phyloP scores from a whole-genome alignment of 1,140 invertebrate genomes.

The Rhizoglyphus robini region DNA sequence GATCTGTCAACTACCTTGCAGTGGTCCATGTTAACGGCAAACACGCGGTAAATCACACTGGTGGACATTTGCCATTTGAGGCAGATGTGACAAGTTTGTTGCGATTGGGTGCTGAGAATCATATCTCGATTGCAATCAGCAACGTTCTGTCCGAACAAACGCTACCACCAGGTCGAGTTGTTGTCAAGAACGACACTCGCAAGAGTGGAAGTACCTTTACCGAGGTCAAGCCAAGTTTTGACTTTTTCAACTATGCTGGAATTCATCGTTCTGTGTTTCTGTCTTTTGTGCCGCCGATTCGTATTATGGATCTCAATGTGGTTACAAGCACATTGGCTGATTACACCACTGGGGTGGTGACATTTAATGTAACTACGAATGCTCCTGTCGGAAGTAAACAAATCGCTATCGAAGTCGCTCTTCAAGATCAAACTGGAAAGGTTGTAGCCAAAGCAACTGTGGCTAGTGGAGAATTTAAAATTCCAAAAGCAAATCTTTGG shows the following conservation, averaged over 20 bases:
- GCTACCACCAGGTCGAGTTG: conserved; percentile 56
- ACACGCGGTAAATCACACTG: conserved; percentile 62
- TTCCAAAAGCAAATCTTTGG: conserved; percentile 65
- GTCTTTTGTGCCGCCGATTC: conserved; percentile 66
- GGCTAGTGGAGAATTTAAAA: conserved; percentile 39
- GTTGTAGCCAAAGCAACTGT: conserved; percentile 35
- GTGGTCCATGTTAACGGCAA: conserved; percentile 84
- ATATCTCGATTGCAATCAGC: conserved; percentile 83
- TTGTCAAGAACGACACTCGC: conserved; percentile 29
- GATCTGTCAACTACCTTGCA: conserved; percentile 70
- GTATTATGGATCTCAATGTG: conserved; percentile 70
- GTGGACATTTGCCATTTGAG: too few species aligned
- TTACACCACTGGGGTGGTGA: background rate
- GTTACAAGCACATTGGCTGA: conserved; percentile 49
- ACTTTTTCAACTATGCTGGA: conserved; percentile 99
- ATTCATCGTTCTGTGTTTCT: too few species aligned
- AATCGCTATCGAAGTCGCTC: background rate
- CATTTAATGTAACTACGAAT: background rate
- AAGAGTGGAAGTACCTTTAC: conserved; percentile 49
- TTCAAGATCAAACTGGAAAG: conserved; percentile 38
- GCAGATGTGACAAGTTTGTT: conserved; percentile 58
- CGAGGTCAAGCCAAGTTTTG: conserved; percentile 69
- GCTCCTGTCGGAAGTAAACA: background rate
- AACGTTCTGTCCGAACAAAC: conserved; percentile 72
- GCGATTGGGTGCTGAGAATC: conserved; percentile 45